These are phyloP conservation scores for Nyctalus aviator DNA, from an alignment of 2,797 vertebrate genomes.

Conservation along the genomic window DNA sequence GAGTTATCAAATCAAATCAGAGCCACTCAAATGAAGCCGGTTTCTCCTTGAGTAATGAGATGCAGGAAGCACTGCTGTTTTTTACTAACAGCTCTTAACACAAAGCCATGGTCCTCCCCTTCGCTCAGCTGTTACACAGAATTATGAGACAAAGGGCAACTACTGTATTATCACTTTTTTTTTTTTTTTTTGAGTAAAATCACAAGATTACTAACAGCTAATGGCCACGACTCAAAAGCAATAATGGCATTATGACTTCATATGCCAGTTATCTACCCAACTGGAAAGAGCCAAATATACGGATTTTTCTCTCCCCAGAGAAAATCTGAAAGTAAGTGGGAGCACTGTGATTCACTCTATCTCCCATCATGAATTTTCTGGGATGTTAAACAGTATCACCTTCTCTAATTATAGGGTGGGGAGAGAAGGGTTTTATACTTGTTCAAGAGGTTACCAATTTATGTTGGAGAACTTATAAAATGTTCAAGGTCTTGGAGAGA, in stretches of 20 bases:
- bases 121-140: slow-evolving; percentile 82
- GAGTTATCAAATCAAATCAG: slow-evolving; percentile 28
- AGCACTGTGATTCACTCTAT: slow-evolving; percentile 24
- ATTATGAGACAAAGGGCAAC: slow-evolving; percentile 84
- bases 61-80: slow-evolving; percentile 1
- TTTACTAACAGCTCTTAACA: slow-evolving; percentile 25
- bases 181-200: slow-evolving; percentile 82
- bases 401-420: neutral
- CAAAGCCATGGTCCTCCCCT: slow-evolving; percentile 77
- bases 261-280: slow-evolving; percentile 80
- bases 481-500: neutral
- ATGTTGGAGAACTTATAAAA: slow-evolving; percentile 37
- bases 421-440: neutral
- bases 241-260: slow-evolving; percentile 85
- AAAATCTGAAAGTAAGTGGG: slow-evolving; percentile 46
- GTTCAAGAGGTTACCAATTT: neutral
- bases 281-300: slow-evolving; percentile 58
- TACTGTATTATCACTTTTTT: slow-evolving; percentile 45
- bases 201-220: slow-evolving; percentile 87
- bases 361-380: neutral
- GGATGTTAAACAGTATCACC: neutral
- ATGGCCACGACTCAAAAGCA: slow-evolving; percentile 84
- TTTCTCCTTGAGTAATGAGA: slow-evolving; percentile 24
- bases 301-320: slow-evolving; percentile 62
- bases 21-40: slow-evolving; percentile 6